A percentile compares a stretch with the other conserved stretches of the same genome.
phyloP scores from a whole-genome alignment of 2,797 vertebrate genomes.

The Cyclura pinguis region DNA sequence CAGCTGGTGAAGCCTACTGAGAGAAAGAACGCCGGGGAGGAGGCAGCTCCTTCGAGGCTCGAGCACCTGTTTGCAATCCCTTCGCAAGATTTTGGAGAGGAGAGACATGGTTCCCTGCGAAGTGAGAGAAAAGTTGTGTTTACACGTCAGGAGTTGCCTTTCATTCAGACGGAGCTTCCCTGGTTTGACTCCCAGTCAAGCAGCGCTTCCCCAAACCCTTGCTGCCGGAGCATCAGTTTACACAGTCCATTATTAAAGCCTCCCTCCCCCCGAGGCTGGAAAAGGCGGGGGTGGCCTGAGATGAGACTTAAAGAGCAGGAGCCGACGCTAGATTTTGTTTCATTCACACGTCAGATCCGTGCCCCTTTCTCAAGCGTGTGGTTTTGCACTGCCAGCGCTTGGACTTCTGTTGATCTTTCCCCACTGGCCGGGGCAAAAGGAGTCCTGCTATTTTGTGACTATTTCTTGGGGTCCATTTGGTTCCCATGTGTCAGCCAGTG shows the following conservation, averaged over 20 bases:
- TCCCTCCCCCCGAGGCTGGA: conserved; percentile 77
- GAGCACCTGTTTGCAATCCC: conserved; percentile 63
- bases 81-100: conserved; percentile 67
- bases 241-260: conserved; percentile 75
- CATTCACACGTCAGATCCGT: conserved; percentile 68
- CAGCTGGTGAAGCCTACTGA: conserved; percentile 69
- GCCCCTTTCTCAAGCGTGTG: conserved; percentile 37
- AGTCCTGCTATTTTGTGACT: conserved; percentile 19
- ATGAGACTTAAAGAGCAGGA: conserved; percentile 68
- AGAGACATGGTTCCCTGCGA: conserved; percentile 78
- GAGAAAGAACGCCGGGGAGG: conserved; percentile 24
- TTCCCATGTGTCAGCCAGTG: conserved; percentile 18
- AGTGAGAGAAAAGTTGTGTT: conserved; percentile 21
- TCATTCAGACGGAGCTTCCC: conserved; percentile 48
- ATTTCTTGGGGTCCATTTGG: neutral
- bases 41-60: conserved; percentile 38
- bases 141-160: conserved; percentile 38
- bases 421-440: conserved; percentile 30
- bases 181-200: conserved; percentile 60
- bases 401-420: conserved; percentile 19
- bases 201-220: conserved; percentile 62
- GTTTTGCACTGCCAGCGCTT: conserved; percentile 19
- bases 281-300: conserved; percentile 72
- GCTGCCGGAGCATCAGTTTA: conserved; percentile 77
- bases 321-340: conserved; percentile 62